Evolutionary conservation across 2,113 vertebrate genomes (phyloP), one percentile per base, ranked within the genome.

Genomic region (Neodontobutis hainanensis): DNA sequence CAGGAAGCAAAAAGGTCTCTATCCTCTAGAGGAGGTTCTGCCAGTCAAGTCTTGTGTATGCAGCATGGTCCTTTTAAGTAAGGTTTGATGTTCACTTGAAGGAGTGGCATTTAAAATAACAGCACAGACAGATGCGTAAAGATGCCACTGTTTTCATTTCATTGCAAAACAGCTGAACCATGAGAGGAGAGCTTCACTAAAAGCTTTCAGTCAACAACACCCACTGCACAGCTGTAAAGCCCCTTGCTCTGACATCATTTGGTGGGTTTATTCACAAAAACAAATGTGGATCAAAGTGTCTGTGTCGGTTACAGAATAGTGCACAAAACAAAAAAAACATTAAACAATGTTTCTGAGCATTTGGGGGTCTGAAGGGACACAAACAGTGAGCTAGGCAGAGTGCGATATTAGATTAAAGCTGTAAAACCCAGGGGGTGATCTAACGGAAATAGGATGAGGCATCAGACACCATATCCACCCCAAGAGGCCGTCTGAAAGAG

Each of bases 141-240:
- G 34, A 49, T 58, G 62, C 77, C 52, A 11, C 44, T 58, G 34
- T 34, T 62, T 75, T 62, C 44, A 36, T 72, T 76, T 75, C 38
- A 43, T 44, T 44, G n/a, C 35, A 62, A 80, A 70, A 77, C 60
- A 82, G 73, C 52, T 67, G 69, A 83, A 58, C 61, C 77, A 52
- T 66, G 65, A 73, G 67, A 44, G 56, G 27, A 58, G 72, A 68
- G 57, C 32, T 55, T 11, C 61, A 57, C 76, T 85, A 84, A 89
- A 90, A 82, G 80, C 87, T 82, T 85, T 85, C 51, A 62, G 74
- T 66, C 19, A 51, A 70, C 46, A 45, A 19, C 43, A 67, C 55
- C 57, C 60, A 62, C 53, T 16, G 4, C 69, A 43, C 19, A 58
- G 38, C 69, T 75, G 50, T 48, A 56, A 43, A 73, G 62, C 59